Base-by-base conservation (phyloP, 2,113 vertebrate genomes). In the Corynorhinus townsendii region DNA sequence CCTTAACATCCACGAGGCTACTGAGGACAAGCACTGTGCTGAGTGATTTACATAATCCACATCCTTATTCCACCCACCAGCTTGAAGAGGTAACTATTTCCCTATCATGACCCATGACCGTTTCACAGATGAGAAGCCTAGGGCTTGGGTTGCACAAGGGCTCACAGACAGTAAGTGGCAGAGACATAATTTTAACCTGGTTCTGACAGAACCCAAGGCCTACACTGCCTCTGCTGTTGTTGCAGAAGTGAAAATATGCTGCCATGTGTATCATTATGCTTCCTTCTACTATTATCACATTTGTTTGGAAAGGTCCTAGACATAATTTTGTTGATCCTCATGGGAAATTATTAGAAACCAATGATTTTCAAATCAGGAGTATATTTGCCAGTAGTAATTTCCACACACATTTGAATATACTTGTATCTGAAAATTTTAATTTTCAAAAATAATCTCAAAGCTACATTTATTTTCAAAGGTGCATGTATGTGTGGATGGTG, bases 311-410 rank as follows among this genome's bases (percentile, higher is more conserved):
- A 96, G 26, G n/a, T 84, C 38, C 52, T 83, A 64, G 47, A 91
- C 93, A 95, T 66, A 93, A 95, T 88, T 77, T 59, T 93, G 30
- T 0, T 0, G 88, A 26, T 87, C 83, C n/a, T 91, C 38, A 40
- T 22, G 49, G 43, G 38, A 95, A 95, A 88, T 92, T 96, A 93
- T 96, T 94, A 92, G 86, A 97, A 96, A 83, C 2, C 52, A 77
- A 81, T 94, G 95, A 54, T 88, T 97, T 97, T 96, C 86, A 71
- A 94, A 92, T 92, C 43, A 28, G 64, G 45, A 64, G 62, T 86
- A 45, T 86, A 90, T 95, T 97, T 95, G 73, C 64, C 54, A 38
- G 75, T 12, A 95, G 45, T 89, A 88, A 95, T 73, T 69, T 0
- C 0, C 87, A 76, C 38, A 88, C 80, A 92, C 0, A 2, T 47